A percentile compares a stretch with the other conserved stretches of the same genome.
phyloP scores from a whole-genome alignment of 2,113 vertebrate species.

The Propithecus coquereli region DNA sequence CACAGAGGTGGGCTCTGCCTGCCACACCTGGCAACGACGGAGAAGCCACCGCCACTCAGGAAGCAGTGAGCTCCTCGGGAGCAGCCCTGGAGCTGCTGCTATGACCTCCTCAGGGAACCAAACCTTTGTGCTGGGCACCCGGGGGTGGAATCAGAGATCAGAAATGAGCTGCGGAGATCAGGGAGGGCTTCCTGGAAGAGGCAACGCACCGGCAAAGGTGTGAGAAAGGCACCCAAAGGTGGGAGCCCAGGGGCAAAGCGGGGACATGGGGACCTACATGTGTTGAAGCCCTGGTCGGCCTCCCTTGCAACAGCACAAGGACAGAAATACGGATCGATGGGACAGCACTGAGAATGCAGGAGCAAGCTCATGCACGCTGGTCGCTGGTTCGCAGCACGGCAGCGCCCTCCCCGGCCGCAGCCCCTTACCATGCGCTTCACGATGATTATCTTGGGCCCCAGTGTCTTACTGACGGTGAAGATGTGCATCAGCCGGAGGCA shows the following conservation, averaged over 20 bases:
- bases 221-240: accelerated
- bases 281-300: accelerated
- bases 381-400: no score
- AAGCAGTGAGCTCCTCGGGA: background rate
- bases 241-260: background rate
- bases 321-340: no score
- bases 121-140: background rate
- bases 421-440: conserved; percentile 94
- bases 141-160: accelerated
- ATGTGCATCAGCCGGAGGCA: conserved; percentile 98
- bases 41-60: no score
- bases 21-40: accelerated
- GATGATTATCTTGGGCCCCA: conserved; percentile 99
- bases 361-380: no score
- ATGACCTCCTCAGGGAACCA: accelerated
- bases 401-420: no score
- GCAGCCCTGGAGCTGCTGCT: background rate
- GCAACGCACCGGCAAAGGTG: accelerated
- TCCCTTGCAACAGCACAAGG: background rate
- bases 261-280: accelerated
- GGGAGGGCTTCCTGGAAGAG: background rate
- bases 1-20: no score
- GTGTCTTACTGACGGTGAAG: conserved; percentile 92
- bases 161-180: no score
- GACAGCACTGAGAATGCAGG: no score